phyloP scores from a whole-genome alignment of 1,140 invertebrate species.

The Diabrotica undecimpunctata region DNA sequence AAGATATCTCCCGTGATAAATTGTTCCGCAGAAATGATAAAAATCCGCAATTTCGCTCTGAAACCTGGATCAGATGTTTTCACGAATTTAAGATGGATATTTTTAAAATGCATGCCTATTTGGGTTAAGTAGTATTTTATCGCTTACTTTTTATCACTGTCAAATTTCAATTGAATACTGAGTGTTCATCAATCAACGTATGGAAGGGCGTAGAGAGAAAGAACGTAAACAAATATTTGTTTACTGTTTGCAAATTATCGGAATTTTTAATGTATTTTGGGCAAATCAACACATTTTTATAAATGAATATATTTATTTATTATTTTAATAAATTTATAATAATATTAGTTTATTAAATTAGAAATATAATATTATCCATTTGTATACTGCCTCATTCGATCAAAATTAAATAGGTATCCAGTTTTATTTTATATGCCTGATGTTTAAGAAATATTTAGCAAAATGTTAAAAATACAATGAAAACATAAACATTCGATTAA shows the following conservation, averaged over 20 bases:
- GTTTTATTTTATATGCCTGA: too few species aligned
- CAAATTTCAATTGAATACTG: constrained; percentile 21
- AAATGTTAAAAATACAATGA: too few species aligned
- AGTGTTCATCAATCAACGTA: constrained; percentile 20
- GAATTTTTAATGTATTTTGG: too few species aligned
- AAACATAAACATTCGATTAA: too few species aligned
- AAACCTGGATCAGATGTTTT: constrained; percentile 20
- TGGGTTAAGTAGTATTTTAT: constrained; percentile 24
- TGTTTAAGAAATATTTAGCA: too few species aligned
- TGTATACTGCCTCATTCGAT: too few species aligned
- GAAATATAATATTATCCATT: too few species aligned
- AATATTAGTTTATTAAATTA: too few species aligned
- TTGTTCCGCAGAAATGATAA: constrained; percentile 12
- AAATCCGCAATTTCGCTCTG: constrained; percentile 14
- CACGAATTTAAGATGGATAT: constrained; percentile 19
- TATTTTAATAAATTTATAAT: too few species aligned
- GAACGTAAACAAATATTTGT: constrained; percentile 15
- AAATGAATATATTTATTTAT: too few species aligned
- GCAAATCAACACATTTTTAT: too few species aligned
- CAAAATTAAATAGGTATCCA: too few species aligned
- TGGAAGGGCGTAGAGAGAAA: neutral
- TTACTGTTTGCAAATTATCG: neutral
- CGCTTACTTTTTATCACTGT: constrained; percentile 22
- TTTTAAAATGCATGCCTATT: constrained; percentile 19
- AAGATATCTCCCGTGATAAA: constrained; percentile 18